Base-by-base conservation (phyloP, 2,113 vertebrate species). In the Seriola rivoliana region DNA sequence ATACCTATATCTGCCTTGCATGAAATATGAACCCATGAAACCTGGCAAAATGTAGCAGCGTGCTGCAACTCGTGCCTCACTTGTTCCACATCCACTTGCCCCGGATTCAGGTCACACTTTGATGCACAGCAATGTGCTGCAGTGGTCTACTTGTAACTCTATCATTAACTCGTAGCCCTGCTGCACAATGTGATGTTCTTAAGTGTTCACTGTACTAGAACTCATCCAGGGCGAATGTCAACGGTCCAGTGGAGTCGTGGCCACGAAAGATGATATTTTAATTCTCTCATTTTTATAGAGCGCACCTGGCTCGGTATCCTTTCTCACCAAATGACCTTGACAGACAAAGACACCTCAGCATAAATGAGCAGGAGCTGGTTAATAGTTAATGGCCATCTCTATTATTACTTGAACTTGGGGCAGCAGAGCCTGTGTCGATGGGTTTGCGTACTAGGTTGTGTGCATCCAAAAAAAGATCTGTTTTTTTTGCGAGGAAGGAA, bases 351-450 rank as follows among this genome's bases (percentile, higher is more conserved):
- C 68, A 73, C 52, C 55, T 66, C 70, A 60, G 64, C 80, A 76
- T 70, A 34, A 66, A 87, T 83, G 79, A 91, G 69, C 46, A 74
- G 38, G 81, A 82, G 83, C 83, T 80, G 77, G 54, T 93, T 90
- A 93, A 94, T 93, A 89, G 81, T 93, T 93, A 86, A 94, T 93
- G 74, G 0, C n/a, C 4, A 10, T 62, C 75, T 71, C 73, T 50
- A 46, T 91, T 86, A 84, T 89, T 74, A 74, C 81, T 84, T 79
- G 55, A 80, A 66, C 64, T 40, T 46, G 36, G 29, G 79, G 63
- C 81, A 76, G 60, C 72, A 48, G 57, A 82, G 69, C 21, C 38
- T 1, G 42, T 58, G 21, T 21, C 42, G 23, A 12, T 75, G n/a
- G 16, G 36, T 8, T 54, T 68, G 17, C 19, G 13, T 44, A 16